A percentile compares a stretch with the other conserved stretches of the same genome.
These are phyloP conservation scores for Matsumurasca onukii DNA, from an alignment of 1,140 invertebrate species.

Conservation along the genomic window DNA sequence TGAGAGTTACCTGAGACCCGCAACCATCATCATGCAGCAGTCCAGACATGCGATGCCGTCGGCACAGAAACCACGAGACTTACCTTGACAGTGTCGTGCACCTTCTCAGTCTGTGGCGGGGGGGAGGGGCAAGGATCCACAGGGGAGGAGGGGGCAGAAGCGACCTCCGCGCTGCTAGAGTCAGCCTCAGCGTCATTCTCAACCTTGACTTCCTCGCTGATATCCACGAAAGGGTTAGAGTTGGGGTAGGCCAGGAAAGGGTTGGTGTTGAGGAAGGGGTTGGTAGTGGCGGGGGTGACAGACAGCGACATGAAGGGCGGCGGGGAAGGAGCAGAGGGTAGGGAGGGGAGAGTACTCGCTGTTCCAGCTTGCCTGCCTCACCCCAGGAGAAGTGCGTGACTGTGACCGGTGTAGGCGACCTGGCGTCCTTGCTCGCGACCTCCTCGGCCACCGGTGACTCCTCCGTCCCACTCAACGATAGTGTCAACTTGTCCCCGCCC, in stretches of 20 bases:
- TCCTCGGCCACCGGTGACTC: conserved; percentile 33
- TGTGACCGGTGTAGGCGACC: conserved; percentile 53
- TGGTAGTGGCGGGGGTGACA: conserved; percentile 38
- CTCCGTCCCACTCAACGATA: conserved; percentile 50
- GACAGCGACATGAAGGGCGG: conserved; percentile 37
- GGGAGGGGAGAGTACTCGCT: conserved; percentile 45
- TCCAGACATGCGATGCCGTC: too few relatives aligned
- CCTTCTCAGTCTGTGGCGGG: conserved; percentile 6
- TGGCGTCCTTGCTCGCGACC: conserved; percentile 38
- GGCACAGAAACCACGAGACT: too few relatives aligned
- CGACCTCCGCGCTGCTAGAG: conserved; percentile 26
- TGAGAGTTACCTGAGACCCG: too few relatives aligned
- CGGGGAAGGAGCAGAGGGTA: conserved; percentile 37
- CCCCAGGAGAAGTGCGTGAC: conserved; percentile 57
- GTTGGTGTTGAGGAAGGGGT: conserved; percentile 48
- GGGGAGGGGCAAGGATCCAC: neutral
- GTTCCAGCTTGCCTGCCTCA: conserved; percentile 52
- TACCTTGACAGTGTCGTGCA: neutral
- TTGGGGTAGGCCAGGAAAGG: conserved; percentile 53
- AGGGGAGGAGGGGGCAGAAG: conserved; percentile 6
- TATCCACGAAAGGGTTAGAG: conserved; percentile 54
- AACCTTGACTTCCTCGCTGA: conserved; percentile 52
- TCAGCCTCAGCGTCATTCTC: conserved; percentile 43
- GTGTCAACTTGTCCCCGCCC: conserved; percentile 75
- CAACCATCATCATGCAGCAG: too few relatives aligned